These are phyloP conservation scores for Teinopalpus imperialis DNA, from an alignment of 2,888 invertebrate genomes.

Conservation along the genomic window DNA sequence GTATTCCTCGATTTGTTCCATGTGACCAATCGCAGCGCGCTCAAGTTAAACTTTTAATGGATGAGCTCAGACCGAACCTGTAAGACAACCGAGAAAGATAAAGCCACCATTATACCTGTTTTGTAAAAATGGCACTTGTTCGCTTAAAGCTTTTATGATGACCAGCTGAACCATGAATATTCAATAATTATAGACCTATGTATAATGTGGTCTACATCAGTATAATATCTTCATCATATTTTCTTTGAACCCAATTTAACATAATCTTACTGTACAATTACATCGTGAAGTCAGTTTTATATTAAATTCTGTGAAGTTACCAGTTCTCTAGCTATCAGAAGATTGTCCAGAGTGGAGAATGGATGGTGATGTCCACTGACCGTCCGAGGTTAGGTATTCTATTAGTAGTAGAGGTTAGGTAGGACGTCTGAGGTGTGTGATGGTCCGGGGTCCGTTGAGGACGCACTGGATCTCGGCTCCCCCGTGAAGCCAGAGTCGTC, in stretches of 20 bases:
- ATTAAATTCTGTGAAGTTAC: too few species aligned
- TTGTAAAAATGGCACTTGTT: conserved; percentile 12
- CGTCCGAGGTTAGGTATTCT: too few species aligned
- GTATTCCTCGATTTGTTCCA: conserved; percentile 28
- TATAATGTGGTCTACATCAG: neutral
- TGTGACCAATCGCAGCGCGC: conserved; percentile 29
- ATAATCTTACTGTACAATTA: neutral
- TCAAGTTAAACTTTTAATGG: conserved; percentile 34
- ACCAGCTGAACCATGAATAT: conserved; percentile 19
- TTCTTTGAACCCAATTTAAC: neutral
- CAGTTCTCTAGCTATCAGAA: too few species aligned
- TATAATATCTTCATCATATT: conserved; percentile 12
- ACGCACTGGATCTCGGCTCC: too few species aligned
- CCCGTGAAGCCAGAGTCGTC: too few species aligned
- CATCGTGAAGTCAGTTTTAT: too few species aligned
- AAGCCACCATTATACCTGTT: conserved; percentile 11
- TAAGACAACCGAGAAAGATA: conserved; percentile 21
- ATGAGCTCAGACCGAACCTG: conserved; percentile 27
- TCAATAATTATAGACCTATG: conserved; percentile 7
- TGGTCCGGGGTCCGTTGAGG: too few species aligned
- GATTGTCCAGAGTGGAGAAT: too few species aligned
- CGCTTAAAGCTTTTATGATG: conserved; percentile 1
- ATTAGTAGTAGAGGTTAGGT: too few species aligned
- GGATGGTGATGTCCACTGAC: too few species aligned
- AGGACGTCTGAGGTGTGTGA: too few species aligned